Evolutionary conservation across 2,113 vertebrate species (phyloP), one percentile per base, ranked within the genome.

Genomic region (Engraulis encrasicolus): DNA sequence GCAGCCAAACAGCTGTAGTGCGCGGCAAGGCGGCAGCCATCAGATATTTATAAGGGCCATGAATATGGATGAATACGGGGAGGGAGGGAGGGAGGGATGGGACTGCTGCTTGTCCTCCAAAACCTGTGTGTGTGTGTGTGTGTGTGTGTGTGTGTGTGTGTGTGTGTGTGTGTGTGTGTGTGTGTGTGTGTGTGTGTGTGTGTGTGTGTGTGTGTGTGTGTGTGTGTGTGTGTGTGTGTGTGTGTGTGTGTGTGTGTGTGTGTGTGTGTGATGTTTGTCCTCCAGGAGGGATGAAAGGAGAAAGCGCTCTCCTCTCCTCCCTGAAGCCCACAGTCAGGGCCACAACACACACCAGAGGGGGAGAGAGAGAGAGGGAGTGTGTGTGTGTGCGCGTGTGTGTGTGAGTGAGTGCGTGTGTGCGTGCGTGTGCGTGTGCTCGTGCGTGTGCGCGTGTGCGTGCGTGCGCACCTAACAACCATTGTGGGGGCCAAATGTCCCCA

Each of bases 221-320:
- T n/a, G n/a, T n/a, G n/a, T n/a, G n/a, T n/a, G n/a, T n/a, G n/a
- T n/a, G n/a, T n/a, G n/a, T n/a, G n/a, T n/a, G n/a, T n/a, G n/a
- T n/a, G n/a, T n/a, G n/a, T n/a, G n/a, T n/a, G n/a, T n/a, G n/a
- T n/a, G n/a, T n/a, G n/a, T n/a, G n/a, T n/a, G n/a, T n/a, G n/a
- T n/a, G n/a, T n/a, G n/a, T n/a, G 93, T 94, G 93, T 95, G 95
- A 95, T 95, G 94, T 95, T 95, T 95, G 95, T 95, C 95, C 95
- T 95, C 95, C 94, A 95, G 93, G 91, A 95, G 92, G 93, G 93
- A 95, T 95, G 94, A 95, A 95, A 95, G 95, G 93, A 93, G 94
- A 95, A 94, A 90, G 88, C 89, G 91, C 91, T 93, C 91, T 88
- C 87, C 91, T 93, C 91, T 88, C 87, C 89, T 94, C 92, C 92